Base-by-base conservation (phyloP, 2,888 invertebrate genomes). In the Caenorhabditis imperialis region DNA sequence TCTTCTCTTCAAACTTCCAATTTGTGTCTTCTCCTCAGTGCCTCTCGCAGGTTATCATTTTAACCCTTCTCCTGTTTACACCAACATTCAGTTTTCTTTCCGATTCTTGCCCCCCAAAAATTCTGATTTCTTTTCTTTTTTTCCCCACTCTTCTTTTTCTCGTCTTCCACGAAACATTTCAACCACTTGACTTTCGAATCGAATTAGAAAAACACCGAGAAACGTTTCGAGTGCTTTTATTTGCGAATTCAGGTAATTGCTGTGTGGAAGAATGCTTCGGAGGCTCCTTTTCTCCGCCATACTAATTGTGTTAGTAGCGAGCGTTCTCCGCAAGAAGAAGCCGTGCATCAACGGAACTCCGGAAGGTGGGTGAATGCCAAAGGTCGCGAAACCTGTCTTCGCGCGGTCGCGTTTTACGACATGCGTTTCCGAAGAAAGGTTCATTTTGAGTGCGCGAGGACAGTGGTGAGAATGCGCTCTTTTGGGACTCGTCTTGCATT, bases 261-360 rank as follows among this genome's bases (percentile, higher is more conserved):
- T 54, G 14, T 20, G 18, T n/a, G 12, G 20, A 65, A 18, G 30
- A 47, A 63, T 65, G 69, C 69, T 58, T 27, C 69, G 58, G 45
- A 58, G 53, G 30, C 35, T 69, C 22, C 30, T 71, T 22, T 3
- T 62, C 44, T 51, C 72, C 44, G 58, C 63, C 18, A 50, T 74
- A 55, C 61, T 77, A 54, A 50, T 74, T 20, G 40, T 57, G 18
- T 55, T 60, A 33, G 70, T 65, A 47, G 65, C 69, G 30, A 25
- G 60, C 27, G 78, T 65, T 65, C 60, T 76, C 5, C 75, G 75
- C 18, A 62, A 71, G 25, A 53, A 55, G 30, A 75, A 75, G 40
- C 75, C 71, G 7, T 75, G 75, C 50, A 63, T 78, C 38, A 78
- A 78, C 30, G 78, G 78, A 61, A 50, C 58, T n/a, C 78, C 75